These are phyloP conservation scores for Oreotrochilus melanogaster DNA, from an alignment of 2,113 vertebrate species.

Conservation along the genomic window DNA sequence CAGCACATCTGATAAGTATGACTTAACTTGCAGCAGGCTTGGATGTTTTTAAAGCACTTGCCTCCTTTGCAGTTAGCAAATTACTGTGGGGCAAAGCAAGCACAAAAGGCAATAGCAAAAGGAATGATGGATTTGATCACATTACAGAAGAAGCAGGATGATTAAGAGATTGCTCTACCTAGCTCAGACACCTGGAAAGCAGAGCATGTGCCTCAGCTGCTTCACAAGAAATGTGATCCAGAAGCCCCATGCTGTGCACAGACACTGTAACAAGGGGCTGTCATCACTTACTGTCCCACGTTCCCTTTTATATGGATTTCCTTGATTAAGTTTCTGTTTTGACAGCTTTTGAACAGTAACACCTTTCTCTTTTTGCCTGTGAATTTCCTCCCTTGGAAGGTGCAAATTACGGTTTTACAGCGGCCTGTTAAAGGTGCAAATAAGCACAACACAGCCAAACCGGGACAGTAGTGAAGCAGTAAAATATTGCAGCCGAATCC, in stretches of 20 bases:
- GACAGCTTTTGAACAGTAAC: conserved; percentile 71
- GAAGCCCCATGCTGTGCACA: conserved; percentile 29
- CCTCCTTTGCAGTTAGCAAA: conserved; percentile 39
- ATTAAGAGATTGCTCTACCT: conserved; percentile 45
- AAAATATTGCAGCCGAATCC: not conserved
- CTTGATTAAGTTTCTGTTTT: conserved; percentile 67
- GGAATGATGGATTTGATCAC: conserved; percentile 22
- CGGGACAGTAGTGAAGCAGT: conserved; percentile 21
- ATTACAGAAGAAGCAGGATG: conserved; percentile 53
- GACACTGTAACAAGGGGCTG: conserved; percentile 47
- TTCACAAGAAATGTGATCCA: conserved; percentile 53
- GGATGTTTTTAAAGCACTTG: conserved; percentile 39
- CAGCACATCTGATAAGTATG: conserved; percentile 33
- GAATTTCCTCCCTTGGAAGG: conserved; percentile 63
- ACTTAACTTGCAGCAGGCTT: conserved; percentile 21
- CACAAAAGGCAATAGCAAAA: conserved; percentile 33
- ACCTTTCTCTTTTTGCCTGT: conserved; percentile 56
- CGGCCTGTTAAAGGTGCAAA: conserved; percentile 71
- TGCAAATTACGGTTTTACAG: conserved; percentile 71
- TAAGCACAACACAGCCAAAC: conserved; percentile 57
- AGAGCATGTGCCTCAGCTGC: conserved; percentile 31
- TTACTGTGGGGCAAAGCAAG: conserved; percentile 27
- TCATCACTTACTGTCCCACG: conserved; percentile 45
- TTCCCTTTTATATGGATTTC: conserved; percentile 36
- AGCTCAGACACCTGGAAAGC: conserved; percentile 50